These are phyloP conservation scores for Corythornis cristatus DNA, from an alignment of 2,113 vertebrate genomes.

Conservation along the genomic window DNA sequence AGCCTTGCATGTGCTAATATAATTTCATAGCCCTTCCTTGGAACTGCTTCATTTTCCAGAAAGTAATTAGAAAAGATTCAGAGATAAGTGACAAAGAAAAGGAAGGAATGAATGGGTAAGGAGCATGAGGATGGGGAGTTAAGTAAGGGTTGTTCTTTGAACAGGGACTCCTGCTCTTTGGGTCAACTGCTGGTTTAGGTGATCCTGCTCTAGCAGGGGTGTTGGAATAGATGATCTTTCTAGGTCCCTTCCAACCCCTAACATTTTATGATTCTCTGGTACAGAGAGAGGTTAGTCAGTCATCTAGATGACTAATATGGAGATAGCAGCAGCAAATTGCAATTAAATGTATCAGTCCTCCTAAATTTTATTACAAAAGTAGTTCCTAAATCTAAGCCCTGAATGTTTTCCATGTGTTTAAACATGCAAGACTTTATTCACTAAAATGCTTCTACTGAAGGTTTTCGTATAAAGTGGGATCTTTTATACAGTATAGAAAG, in stretches of 20 bases:
- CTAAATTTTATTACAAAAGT: neutral
- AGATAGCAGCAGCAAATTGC: neutral
- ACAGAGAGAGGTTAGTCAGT: neutral
- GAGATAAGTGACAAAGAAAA: neutral
- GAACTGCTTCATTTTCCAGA: neutral
- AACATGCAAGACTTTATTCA: neutral
- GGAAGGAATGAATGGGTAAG: neutral
- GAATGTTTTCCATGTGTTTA: neutral
- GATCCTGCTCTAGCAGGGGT: too few relatives aligned
- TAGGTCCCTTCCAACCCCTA: too few relatives aligned
- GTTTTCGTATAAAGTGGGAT: neutral
- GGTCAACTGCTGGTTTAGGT: neutral
- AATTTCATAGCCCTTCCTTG: neutral
- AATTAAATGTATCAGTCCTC: neutral
- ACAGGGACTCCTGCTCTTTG: neutral
- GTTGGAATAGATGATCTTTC: too few relatives aligned
- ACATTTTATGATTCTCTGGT: neutral
- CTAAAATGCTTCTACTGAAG: neutral
- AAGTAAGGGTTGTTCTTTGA: neutral
- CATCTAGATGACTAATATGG: neutral
- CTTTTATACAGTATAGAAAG: neutral
- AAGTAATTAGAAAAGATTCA: neutral
- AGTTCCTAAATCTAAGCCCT: neutral
- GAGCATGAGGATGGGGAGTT: fast-evolving
- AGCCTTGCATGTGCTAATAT: neutral